phyloP scores from a whole-genome alignment of 2,888 invertebrate species.

The Andrena minutula region DNA sequence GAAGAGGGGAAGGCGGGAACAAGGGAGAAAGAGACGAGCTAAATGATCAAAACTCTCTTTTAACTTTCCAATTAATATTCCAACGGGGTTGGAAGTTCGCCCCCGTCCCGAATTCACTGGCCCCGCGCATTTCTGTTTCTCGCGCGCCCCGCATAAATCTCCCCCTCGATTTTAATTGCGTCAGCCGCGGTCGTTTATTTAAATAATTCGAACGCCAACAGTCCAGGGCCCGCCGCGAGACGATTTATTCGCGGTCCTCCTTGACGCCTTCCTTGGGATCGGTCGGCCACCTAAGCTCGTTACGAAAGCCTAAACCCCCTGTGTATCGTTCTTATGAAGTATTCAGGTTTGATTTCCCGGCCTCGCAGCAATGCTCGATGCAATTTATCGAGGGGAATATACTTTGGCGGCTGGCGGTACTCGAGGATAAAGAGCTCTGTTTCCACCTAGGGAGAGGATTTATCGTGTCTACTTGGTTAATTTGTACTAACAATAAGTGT shows the following conservation, averaged over 20 bases:
- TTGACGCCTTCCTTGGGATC: slow-evolving; percentile 7
- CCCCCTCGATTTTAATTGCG: slow-evolving; percentile 78
- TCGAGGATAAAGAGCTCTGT: neutral
- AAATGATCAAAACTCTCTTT: slow-evolving; percentile 72
- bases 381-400: slow-evolving; percentile 36
- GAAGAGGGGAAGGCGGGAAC: slow-evolving; percentile 1
- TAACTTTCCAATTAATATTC: slow-evolving; percentile 80
- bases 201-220: slow-evolving; percentile 77
- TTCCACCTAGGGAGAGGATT: slow-evolving; percentile 14
- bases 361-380: slow-evolving; percentile 5
- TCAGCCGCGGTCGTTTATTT: slow-evolving; percentile 75
- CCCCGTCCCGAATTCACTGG: slow-evolving; percentile 37
- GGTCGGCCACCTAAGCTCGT: slow-evolving; percentile 13
- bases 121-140: slow-evolving; percentile 47
- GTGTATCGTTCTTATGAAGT: slow-evolving; percentile 56
- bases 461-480: neutral
- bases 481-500: neutral
- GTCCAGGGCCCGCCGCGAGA: slow-evolving; percentile 33
- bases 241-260: slow-evolving; percentile 44
- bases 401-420: neutral
- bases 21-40: slow-evolving; percentile 13
- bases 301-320: slow-evolving; percentile 31
- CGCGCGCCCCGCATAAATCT: slow-evolving; percentile 75
- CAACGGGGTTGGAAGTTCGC: slow-evolving; percentile 53
- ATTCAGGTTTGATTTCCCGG: slow-evolving; percentile 57